Percentiles rank a stretch among this genome's conserved stretches.
These are phyloP conservation scores for Camponotus floridanus DNA, from an alignment of 1,140 invertebrate species.

Conservation along the genomic window DNA sequence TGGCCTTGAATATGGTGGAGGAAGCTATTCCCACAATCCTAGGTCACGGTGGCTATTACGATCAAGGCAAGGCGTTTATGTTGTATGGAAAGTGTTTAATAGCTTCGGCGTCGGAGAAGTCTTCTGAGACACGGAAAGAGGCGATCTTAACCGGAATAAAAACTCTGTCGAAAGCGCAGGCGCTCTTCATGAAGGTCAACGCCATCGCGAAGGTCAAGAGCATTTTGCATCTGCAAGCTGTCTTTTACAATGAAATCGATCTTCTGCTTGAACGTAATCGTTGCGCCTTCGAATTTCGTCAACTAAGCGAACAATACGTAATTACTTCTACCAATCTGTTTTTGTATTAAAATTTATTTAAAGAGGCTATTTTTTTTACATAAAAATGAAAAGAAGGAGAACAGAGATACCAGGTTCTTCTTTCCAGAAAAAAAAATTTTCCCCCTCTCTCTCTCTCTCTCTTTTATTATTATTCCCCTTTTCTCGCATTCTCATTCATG, in stretches of 20 bases:
- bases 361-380: background rate
- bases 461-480: no score
- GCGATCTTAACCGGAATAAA: conserved; percentile 89
- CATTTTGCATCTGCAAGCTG: conserved; percentile 89
- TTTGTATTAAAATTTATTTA: conserved; percentile 74
- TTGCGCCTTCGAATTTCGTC: conserved; percentile 90
- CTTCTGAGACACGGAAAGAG: conserved; percentile 85
- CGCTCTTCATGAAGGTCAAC: conserved; percentile 91
- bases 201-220: conserved; percentile 91
- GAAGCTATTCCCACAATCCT: conserved; percentile 91
- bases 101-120: conserved; percentile 85
- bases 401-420: background rate
- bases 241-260: conserved; percentile 89
- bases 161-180: conserved; percentile 89
- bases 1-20: conserved; percentile 90
- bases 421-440: background rate
- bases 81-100: conserved; percentile 90
- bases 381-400: background rate
- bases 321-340: conserved; percentile 79
- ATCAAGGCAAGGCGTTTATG: conserved; percentile 90
- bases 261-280: conserved; percentile 90
- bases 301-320: conserved; percentile 89
- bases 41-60: conserved; percentile 93
- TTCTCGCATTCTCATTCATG: no score
- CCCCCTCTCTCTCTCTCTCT: no score